These are phyloP conservation scores for Porites australiensis DNA, from an alignment of 64 coral and sea anemone species.

Conservation along the genomic window DNA sequence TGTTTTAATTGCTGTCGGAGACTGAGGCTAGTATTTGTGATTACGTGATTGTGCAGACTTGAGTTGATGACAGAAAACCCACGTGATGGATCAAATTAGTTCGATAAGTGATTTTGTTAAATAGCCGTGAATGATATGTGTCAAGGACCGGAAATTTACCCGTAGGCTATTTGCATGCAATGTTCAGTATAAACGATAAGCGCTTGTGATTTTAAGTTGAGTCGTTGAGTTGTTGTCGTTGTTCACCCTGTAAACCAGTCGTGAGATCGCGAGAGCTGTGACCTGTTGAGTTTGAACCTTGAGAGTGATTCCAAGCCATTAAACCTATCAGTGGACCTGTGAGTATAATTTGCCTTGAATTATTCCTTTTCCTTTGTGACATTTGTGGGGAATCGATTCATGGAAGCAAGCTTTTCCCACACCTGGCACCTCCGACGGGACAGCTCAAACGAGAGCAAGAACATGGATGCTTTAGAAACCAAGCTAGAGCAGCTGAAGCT, in stretches of 20 bases:
- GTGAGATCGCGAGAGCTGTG: not conserved
- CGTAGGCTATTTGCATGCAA: too few relatives aligned
- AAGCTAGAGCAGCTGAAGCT: too few relatives aligned
- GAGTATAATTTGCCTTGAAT: not conserved
- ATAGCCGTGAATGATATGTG: too few relatives aligned
- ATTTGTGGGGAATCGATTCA: not conserved
- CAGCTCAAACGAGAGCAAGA: not conserved
- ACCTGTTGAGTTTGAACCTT: not conserved
- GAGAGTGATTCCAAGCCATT: not conserved
- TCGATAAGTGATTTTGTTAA: too few relatives aligned
- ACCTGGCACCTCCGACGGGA: constrained; percentile 23
- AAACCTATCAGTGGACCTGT: not conserved
- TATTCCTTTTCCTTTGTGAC: not conserved
- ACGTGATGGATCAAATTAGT: too few relatives aligned
- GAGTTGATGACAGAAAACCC: too few relatives aligned
- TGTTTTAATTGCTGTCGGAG: too few relatives aligned
- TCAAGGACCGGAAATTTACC: too few relatives aligned
- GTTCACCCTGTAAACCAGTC: not conserved
- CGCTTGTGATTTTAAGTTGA: not conserved
- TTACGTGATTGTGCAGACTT: not conserved
- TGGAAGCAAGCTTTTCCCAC: not conserved
- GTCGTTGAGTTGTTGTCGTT: too few relatives aligned
- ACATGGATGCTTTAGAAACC: too few relatives aligned
- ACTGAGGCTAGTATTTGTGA: too few relatives aligned
- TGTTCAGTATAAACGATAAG: not conserved